Evolutionary conservation across 1,140 invertebrate species (phyloP).

Genomic region (Hormaphis cornu): DNA sequence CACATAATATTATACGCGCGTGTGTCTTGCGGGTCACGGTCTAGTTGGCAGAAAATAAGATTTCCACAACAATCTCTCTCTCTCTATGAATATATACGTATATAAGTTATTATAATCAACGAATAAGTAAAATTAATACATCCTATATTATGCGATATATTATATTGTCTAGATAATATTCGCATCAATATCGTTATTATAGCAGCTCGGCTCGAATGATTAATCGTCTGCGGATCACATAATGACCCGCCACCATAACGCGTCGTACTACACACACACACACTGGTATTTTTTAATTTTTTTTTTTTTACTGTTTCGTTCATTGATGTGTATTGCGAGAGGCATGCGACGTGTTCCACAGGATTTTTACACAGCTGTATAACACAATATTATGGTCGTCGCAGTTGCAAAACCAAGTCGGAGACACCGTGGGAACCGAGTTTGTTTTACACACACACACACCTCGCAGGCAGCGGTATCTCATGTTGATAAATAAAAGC

Average conservation of each 20-base stretch:
- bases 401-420: conserved; percentile 11
- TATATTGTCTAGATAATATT: not conserved
- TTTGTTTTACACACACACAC: not conserved
- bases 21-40: not conserved
- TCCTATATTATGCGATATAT: not conserved
- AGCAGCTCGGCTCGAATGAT: conserved; percentile 1
- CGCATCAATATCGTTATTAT: not conserved
- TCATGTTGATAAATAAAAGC: not conserved
- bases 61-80: too few relatives aligned
- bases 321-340: conserved; percentile 10
- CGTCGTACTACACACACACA: too few relatives aligned
- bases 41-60: conserved; percentile 1
- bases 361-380: too few relatives aligned
- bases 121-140: too few relatives aligned
- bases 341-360: not conserved
- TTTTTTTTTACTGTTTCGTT: too few relatives aligned
- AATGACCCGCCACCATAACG: not conserved
- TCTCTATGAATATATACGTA: too few relatives aligned
- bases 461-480: not conserved
- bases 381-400: too few relatives aligned
- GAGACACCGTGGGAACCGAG: conserved; percentile 25
- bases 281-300: too few relatives aligned
- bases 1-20: too few relatives aligned
- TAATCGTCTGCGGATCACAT: conserved; percentile 6
- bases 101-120: too few relatives aligned